Evolutionary conservation across 2,113 vertebrate genomes (phyloP), one percentile per base, ranked within the genome.

Genomic region (Micronycteris hirsuta): DNA sequence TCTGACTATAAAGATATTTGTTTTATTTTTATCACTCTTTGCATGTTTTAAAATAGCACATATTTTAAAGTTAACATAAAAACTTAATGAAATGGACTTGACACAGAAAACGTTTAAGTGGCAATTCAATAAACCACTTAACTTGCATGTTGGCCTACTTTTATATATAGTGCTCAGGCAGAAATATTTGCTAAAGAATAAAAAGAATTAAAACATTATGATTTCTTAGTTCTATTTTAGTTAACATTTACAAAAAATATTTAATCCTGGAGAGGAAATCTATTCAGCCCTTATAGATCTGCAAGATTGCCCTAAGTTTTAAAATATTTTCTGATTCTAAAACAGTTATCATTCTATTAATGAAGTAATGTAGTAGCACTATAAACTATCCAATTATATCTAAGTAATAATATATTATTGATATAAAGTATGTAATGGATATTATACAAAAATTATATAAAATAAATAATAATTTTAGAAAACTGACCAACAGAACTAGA

Each of bases 261-360:
- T 93, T 91, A 87, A 95, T 84, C 76, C 17, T 1, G 13, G 20
- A 87, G 94, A 97, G 82, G 28, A 85, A 94, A 19, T 20, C 80
- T 82, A 83, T 90, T 78, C 61, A 84, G 65, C 31, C 22, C n/a
- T 49, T 93, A 7, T 54, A 95, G 80, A 16, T 63, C 56, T 93
- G 47, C 4, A 95, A 71, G 22, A 43, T 65, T n/a, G 56, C 0
- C 47, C 7, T 65, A 82, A 93, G 1, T 82, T 90, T 74, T 68
- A 78, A 91, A 74, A 41, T 56, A 86, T 31, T 65, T 61, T 92
- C 67, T 81, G 28, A 33, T 74, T 92, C 45, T 78, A 84, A 95
- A 84, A 86, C 26, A 86, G 15, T 78, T 92, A 96, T 86, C 45
- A 89, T 41, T 81, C 41, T 93, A 94, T 31, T 33, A 87, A 56